Evolutionary conservation across 2,797 vertebrate genomes (phyloP).

Genomic region (Paratrypauchen microcephalus): DNA sequence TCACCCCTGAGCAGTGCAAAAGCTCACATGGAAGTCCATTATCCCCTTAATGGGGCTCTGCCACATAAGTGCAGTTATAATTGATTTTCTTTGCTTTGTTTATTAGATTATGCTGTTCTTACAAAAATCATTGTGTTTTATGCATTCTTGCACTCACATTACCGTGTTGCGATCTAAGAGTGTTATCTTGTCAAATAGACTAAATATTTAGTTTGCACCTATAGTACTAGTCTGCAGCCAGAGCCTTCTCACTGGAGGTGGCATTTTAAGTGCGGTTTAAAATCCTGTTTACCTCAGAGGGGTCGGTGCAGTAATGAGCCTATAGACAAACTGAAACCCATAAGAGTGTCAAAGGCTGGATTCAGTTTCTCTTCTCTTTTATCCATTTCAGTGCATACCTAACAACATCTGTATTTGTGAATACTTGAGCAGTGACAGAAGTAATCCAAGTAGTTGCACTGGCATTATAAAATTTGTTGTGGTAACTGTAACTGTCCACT

Average conservation of each 20-base stretch:
- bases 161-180: background rate
- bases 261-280: slow-evolving; percentile 28
- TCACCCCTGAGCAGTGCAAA: slow-evolving; percentile 46
- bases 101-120: slow-evolving; percentile 5
- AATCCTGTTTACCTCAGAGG: slow-evolving; percentile 35
- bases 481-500: background rate
- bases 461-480: background rate
- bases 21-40: slow-evolving; percentile 38
- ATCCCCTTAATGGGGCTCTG: slow-evolving; percentile 40
- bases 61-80: slow-evolving; percentile 5
- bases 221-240: background rate
- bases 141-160: slow-evolving; percentile 2
- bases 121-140: background rate
- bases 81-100: slow-evolving; percentile 14
- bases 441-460: background rate
- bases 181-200: background rate
- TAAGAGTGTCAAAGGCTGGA: slow-evolving; percentile 27
- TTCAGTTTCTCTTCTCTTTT: slow-evolving; percentile 4
- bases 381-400: background rate
- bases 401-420: background rate
- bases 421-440: background rate
- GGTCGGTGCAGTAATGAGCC: slow-evolving; percentile 23
- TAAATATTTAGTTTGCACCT: background rate
- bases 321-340: slow-evolving; percentile 17
- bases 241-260: background rate